Percentiles rank a stretch among this genome's conserved stretches.
Conservation (phyloP, 2,888 invertebrate genomes). For the Xanthorhoe spadicearia region DNA sequence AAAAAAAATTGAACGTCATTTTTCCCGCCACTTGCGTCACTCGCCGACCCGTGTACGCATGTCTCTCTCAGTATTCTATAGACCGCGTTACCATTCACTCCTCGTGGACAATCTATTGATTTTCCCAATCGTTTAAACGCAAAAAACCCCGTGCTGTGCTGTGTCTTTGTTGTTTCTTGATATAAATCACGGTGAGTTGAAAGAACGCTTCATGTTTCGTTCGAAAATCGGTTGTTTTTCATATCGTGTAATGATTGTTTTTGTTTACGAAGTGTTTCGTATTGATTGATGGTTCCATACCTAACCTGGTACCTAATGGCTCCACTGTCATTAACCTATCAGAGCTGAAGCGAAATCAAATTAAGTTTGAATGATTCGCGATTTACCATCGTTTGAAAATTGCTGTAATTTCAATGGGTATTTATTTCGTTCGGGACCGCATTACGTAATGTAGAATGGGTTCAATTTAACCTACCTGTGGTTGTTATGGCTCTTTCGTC, state of each 20-base stretch:
- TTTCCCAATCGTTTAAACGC: constrained; percentile 66
- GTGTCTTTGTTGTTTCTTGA: constrained; percentile 32
- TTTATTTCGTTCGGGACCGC: not conserved
- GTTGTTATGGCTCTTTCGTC: too few relatives aligned
- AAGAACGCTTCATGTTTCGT: constrained; percentile 8
- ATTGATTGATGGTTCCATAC: constrained; percentile 57
- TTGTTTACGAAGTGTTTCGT: constrained; percentile 64
- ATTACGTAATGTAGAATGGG: not conserved
- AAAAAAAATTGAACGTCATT: constrained; percentile 70
- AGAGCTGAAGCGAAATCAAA: constrained; percentile 23
- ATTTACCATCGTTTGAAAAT: constrained; percentile 1
- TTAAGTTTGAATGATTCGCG: constrained; percentile 15
- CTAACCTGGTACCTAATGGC: constrained; percentile 53
- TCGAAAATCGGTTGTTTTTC: constrained; percentile 47
- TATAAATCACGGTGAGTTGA: constrained; percentile 27
- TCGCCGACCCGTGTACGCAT: constrained; percentile 68
- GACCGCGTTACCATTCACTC: constrained; percentile 36
- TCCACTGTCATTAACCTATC: constrained; percentile 34
- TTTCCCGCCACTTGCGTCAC: constrained; percentile 71
- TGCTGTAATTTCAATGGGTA: not conserved
- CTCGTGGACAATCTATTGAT: constrained; percentile 74
- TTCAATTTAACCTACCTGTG: not conserved
- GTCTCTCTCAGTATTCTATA: constrained; percentile 74
- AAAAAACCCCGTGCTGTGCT: constrained; percentile 62
- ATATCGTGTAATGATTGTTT: constrained; percentile 64